phyloP scores from a whole-genome alignment of 2,113 vertebrate genomes.

The Sylvia atricapilla region DNA sequence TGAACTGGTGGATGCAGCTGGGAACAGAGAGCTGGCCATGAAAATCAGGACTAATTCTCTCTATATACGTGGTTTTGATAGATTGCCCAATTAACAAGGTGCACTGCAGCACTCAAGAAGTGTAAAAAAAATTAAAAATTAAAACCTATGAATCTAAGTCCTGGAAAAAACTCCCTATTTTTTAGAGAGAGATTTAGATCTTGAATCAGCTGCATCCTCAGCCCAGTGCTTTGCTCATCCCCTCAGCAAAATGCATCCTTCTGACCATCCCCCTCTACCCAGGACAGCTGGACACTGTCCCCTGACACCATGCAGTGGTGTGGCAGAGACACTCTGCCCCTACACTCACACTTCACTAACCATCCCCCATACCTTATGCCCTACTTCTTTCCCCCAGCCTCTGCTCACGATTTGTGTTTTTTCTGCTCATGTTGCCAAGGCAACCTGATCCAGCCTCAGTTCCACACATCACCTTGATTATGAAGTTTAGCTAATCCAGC shows the following conservation, averaged over 20 bases:
- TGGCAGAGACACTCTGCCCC: neutral
- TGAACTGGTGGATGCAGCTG: rapidly evolving
- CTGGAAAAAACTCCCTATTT: rapidly evolving
- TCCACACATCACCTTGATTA: neutral
- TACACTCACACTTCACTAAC: neutral
- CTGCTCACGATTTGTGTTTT: neutral
- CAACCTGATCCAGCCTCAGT: neutral
- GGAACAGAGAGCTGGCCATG: neutral
- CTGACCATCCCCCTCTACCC: neutral
- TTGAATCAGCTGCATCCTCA: neutral
- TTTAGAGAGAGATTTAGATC: neutral
- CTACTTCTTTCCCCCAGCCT: neutral
- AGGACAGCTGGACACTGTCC: neutral
- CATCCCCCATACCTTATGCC: neutral
- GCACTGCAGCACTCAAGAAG: neutral
- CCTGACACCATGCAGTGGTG: neutral
- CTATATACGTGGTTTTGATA: neutral
- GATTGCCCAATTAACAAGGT: neutral
- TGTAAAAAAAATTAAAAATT: neutral
- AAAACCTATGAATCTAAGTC: neutral
- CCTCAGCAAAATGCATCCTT: neutral
- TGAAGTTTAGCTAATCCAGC: neutral
- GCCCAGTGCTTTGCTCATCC: neutral
- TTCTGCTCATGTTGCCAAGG: neutral
- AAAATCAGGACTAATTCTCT: neutral